Evolutionary conservation across 2,113 vertebrate genomes (phyloP).

Genomic region (Aldabrachelys gigantea): DNA sequence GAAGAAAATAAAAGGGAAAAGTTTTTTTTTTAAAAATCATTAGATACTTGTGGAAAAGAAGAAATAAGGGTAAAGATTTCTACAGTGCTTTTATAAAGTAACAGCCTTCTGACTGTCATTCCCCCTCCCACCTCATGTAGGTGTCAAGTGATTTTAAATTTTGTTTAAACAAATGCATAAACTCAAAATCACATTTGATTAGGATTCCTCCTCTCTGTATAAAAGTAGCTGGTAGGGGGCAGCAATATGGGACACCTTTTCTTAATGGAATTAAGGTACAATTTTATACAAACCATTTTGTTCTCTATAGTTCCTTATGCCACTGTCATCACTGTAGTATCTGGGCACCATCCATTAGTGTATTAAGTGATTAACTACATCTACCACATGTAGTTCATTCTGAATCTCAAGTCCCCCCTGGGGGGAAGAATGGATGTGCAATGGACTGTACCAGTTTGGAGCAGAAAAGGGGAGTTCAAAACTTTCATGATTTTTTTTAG

Average conservation of each 20-base stretch:
- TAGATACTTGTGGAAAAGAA: not conserved
- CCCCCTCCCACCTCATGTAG: not conserved
- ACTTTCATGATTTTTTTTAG: not conserved
- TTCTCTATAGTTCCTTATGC: not conserved
- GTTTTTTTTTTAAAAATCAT: not conserved
- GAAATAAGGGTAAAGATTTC: not conserved
- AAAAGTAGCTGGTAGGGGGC: not conserved
- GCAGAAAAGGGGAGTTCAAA: not conserved
- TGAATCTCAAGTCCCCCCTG: not conserved
- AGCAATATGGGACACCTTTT: not conserved
- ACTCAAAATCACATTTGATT: not conserved
- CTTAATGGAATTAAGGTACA: not conserved
- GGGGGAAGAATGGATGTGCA: not conserved
- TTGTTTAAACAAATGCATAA: not conserved
- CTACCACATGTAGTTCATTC: not conserved
- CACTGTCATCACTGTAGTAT: not conserved
- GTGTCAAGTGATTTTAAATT: not conserved
- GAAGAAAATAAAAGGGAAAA: not conserved
- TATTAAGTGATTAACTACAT: not conserved
- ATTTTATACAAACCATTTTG: not conserved
- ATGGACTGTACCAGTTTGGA: not conserved
- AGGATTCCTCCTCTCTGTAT: not conserved
- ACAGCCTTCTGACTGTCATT: not conserved
- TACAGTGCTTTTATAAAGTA: not conserved
- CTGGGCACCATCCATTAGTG: not conserved